Conservation (phyloP, 2,797 vertebrate species). For the Sebastiscus albofasciatus region DNA sequence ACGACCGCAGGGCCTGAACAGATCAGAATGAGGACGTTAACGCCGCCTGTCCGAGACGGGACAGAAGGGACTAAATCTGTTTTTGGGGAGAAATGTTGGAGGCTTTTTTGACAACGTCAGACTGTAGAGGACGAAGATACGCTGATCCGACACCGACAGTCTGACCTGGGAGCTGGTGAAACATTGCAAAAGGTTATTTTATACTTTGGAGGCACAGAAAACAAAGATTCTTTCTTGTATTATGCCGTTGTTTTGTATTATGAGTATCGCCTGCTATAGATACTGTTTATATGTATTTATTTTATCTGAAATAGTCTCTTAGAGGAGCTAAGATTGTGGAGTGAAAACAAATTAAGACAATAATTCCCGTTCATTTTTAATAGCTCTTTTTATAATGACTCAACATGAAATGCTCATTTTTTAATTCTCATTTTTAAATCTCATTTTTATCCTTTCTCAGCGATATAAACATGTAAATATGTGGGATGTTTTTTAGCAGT, state of each 20-base stretch:
- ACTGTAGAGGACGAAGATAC: background rate
- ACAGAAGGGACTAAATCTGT: background rate
- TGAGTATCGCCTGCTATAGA: background rate
- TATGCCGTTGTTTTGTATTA: conserved; percentile 24
- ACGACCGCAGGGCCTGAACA: conserved; percentile 74
- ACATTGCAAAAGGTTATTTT: background rate
- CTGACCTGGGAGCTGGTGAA: background rate
- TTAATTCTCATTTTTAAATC: background rate
- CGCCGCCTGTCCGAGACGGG: background rate
- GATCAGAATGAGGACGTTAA: fast-evolving
- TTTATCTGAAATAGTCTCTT: background rate
- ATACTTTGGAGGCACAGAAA: background rate
- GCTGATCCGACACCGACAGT: background rate
- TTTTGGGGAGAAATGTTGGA: background rate
- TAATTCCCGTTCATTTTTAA: background rate
- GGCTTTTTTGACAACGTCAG: background rate
- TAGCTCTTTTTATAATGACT: background rate
- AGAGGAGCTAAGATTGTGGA: background rate
- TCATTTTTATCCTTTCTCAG: background rate
- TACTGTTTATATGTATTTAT: conserved; percentile 53
- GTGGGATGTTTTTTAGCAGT: conserved; percentile 33
- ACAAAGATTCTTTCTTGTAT: background rate
- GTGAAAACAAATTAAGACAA: background rate
- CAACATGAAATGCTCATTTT: background rate
- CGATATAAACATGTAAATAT: conserved; percentile 56